Conservation (phyloP, 2,113 vertebrate species). For the Aspiorhynchus laticeps region DNA sequence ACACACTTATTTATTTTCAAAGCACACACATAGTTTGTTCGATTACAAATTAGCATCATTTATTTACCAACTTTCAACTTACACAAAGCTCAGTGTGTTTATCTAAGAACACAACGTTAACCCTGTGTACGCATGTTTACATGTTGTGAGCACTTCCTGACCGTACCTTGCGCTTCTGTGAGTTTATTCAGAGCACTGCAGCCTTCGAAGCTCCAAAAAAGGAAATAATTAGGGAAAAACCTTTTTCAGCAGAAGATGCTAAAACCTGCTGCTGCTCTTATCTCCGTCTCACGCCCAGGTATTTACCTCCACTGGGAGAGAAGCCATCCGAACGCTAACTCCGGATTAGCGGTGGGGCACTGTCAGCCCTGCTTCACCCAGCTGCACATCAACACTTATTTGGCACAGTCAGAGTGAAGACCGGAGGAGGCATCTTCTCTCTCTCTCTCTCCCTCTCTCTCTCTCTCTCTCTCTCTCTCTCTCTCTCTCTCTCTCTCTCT, state of each 20-base stretch:
- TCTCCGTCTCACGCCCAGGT: slow-evolving; percentile 66
- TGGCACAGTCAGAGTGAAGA: slow-evolving; percentile 33
- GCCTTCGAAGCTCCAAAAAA: slow-evolving; percentile 33
- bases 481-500: no score
- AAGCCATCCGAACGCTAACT: slow-evolving; percentile 53
- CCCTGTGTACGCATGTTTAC: neutral
- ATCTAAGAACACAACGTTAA: neutral
- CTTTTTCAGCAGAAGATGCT: slow-evolving; percentile 55
- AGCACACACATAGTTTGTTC: neutral
- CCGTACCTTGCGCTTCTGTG: neutral
- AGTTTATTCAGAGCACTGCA: neutral
- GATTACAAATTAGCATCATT: neutral
- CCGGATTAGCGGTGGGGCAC: slow-evolving; percentile 68
- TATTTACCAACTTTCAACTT: neutral
- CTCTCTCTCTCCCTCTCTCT: slow-evolving; percentile 9
- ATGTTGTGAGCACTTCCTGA: neutral
- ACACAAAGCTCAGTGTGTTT: neutral
- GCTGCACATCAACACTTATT: slow-evolving; percentile 46
- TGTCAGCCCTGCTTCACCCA: slow-evolving; percentile 58
- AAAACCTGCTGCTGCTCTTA: slow-evolving; percentile 65
- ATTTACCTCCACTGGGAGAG: slow-evolving; percentile 69
- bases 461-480: neutral
- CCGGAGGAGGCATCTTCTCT: slow-evolving; percentile 1
- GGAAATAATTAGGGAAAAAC: slow-evolving; percentile 67
- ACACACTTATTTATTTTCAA: no score